These are phyloP conservation scores for Neolamprologus falcicula DNA, from an alignment of 2,113 vertebrate species.

Conservation along the genomic window DNA sequence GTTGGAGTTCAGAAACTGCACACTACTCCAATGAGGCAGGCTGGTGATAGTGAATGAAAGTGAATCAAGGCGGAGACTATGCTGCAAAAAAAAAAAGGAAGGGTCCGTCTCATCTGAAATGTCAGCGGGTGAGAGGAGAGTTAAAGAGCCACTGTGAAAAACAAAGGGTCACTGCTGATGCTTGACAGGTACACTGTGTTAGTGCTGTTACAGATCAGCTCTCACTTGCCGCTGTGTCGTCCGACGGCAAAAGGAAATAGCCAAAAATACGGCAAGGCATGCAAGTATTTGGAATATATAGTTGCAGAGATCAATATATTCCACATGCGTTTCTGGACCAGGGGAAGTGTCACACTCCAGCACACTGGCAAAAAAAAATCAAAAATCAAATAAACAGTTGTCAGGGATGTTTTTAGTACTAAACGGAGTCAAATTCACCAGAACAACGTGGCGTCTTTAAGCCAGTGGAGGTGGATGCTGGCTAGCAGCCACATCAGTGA, in stretches of 20 bases:
- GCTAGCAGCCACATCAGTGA: constrained; percentile 28
- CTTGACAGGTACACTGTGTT: constrained; percentile 39
- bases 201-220: constrained; percentile 5
- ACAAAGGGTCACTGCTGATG: constrained; percentile 11
- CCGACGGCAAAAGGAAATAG: background rate
- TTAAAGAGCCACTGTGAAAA: constrained; percentile 14
- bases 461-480: constrained; percentile 14
- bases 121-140: constrained; percentile 48
- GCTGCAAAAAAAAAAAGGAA: background rate
- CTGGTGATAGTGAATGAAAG: background rate
- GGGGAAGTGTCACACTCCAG: constrained; percentile 29
- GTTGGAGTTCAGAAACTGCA: background rate
- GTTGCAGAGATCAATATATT: constrained; percentile 43
- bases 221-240: background rate
- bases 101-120: constrained; percentile 34
- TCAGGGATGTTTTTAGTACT: background rate
- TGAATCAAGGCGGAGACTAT: constrained; percentile 19
- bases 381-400: background rate
- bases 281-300: constrained; percentile 55
- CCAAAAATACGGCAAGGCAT: constrained; percentile 26
- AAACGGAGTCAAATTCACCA: background rate
- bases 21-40: background rate
- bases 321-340: constrained; percentile 55
- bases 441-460: background rate
- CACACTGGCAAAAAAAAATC: background rate